phyloP scores from a whole-genome alignment of 2,888 invertebrate species.

The Limnephilus lunatus region DNA sequence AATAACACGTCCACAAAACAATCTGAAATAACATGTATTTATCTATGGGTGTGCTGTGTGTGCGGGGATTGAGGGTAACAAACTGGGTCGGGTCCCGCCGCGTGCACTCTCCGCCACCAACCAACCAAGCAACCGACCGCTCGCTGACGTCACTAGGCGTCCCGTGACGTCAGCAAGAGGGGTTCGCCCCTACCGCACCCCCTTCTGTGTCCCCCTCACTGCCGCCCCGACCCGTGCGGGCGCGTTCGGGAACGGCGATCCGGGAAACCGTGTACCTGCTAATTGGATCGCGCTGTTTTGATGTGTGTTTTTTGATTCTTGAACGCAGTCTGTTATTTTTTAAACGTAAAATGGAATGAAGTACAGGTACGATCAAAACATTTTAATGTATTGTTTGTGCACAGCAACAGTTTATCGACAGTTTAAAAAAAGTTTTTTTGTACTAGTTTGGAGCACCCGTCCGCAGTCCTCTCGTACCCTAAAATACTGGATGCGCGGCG shows the following conservation, averaged over 20 bases:
- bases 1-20: neutral
- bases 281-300: neutral
- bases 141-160: slow-evolving; percentile 68
- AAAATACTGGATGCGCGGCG: no score
- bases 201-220: neutral
- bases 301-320: neutral
- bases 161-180: slow-evolving; percentile 75
- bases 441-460: no score
- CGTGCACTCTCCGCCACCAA: slow-evolving; percentile 46
- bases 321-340: neutral
- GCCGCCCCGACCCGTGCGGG: slow-evolving; percentile 41
- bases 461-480: no score
- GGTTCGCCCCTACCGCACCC: slow-evolving; percentile 68
- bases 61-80: neutral
- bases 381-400: no score
- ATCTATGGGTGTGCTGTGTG: neutral
- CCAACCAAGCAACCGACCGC: no score
- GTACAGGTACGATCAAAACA: no score
- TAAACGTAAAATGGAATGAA: no score
- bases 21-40: neutral
- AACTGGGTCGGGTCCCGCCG: slow-evolving; percentile 54
- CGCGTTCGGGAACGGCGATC: slow-evolving; percentile 12
- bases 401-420: no score
- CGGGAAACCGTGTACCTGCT: neutral
- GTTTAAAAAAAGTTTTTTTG: no score